Percentiles rank a stretch among this genome's conserved stretches.
Evolutionary conservation across 2,797 vertebrate genomes (phyloP).

Genomic region (Saguinus oedipus): DNA sequence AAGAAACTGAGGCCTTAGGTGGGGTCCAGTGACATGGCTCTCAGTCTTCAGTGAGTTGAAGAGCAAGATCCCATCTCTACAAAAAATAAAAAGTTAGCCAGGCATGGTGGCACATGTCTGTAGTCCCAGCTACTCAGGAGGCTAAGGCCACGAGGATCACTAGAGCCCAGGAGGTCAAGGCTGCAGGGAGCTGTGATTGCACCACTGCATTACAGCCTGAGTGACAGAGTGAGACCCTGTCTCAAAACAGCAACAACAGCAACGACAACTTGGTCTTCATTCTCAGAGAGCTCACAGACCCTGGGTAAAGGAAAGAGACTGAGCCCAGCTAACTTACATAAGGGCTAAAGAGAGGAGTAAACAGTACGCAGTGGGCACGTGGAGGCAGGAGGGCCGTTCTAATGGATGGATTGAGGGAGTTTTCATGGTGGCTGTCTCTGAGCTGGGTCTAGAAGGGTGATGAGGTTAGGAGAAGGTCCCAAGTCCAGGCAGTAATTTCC

Average conservation of each 20-base stretch:
- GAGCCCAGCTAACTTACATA: background rate
- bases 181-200: background rate
- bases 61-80: background rate
- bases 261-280: background rate
- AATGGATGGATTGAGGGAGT: background rate
- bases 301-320: background rate
- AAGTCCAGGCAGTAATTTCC: background rate
- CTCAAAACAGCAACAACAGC: background rate
- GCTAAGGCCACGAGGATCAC: background rate
- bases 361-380: background rate
- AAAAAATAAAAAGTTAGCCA: background rate
- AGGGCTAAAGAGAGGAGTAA: background rate
- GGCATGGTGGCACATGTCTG: background rate
- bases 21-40: background rate
- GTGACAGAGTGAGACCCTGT: background rate
- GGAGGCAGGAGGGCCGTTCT: background rate
- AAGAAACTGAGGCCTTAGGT: background rate
- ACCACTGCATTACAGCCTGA: background rate
- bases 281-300: conserved; percentile 5
- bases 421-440: background rate
- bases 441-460: background rate
- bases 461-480: background rate
- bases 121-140: background rate
- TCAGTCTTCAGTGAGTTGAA: background rate
- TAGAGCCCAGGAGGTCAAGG: background rate